These are phyloP conservation scores for Nothoprocta perdicaria DNA, from an alignment of 2,113 vertebrate species.

Conservation along the genomic window DNA sequence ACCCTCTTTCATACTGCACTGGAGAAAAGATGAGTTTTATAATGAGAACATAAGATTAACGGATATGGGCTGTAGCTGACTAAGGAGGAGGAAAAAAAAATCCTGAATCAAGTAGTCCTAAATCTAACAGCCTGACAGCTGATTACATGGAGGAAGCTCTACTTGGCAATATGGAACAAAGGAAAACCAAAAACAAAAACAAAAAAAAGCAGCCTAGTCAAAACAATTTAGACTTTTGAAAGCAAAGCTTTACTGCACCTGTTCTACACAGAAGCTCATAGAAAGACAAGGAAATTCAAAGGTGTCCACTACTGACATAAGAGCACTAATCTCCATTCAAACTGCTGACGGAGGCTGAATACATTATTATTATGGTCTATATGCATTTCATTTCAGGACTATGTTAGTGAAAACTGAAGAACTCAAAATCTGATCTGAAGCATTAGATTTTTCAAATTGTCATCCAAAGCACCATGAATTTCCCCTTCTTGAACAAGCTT, in stretches of 20 bases:
- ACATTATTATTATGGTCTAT: background rate
- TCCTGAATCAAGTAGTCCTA: background rate
- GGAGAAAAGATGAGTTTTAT: background rate
- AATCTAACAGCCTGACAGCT: background rate
- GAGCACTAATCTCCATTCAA: background rate
- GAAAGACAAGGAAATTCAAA: slow-evolving; percentile 17
- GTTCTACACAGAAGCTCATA: background rate
- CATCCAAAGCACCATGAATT: background rate
- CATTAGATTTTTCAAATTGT: background rate
- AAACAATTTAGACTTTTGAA: background rate
- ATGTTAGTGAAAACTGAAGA: background rate
- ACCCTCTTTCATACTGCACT: background rate
- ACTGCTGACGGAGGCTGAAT: background rate
- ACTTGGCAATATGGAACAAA: background rate
- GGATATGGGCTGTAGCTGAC: background rate
- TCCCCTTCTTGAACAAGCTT: background rate
- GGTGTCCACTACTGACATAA: background rate
- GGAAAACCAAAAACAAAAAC: background rate
- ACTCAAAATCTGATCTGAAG: background rate
- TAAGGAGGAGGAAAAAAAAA: background rate
- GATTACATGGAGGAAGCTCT: background rate
- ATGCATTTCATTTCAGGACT: background rate
- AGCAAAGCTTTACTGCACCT: background rate
- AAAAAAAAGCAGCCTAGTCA: background rate
- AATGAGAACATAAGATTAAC: background rate